phyloP scores from a whole-genome alignment of 2,797 vertebrate species.

The Selene dorsalis region DNA sequence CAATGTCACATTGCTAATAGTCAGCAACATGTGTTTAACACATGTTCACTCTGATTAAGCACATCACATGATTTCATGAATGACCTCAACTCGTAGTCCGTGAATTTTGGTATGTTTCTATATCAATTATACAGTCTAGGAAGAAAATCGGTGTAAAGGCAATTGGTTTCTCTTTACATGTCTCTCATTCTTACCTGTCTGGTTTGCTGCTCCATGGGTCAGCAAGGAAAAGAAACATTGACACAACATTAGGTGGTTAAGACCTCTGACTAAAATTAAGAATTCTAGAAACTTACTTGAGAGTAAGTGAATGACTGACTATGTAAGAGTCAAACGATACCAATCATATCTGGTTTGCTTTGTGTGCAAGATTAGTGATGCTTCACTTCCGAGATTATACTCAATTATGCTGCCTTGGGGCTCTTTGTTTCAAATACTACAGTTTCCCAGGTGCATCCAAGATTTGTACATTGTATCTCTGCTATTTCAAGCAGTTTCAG shows the following conservation, averaged over 20 bases:
- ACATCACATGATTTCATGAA: constrained; percentile 9
- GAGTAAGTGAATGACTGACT: constrained; percentile 45
- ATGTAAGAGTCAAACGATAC: constrained; percentile 64
- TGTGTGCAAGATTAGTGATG: constrained; percentile 67
- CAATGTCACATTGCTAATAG: not conserved
- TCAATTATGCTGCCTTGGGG: constrained; percentile 75
- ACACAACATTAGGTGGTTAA: constrained; percentile 85
- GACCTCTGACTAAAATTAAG: constrained; percentile 67
- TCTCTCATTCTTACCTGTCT: constrained; percentile 93
- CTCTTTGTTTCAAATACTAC: constrained; percentile 66
- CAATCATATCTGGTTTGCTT: constrained; percentile 64
- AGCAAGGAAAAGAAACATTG: constrained; percentile 87
- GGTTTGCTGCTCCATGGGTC: constrained; percentile 99
- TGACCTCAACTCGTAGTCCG: constrained; percentile 5
- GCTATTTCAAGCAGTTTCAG: constrained; percentile 70
- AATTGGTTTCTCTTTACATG: constrained; percentile 38
- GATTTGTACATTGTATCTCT: constrained; percentile 69
- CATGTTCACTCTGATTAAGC: not conserved
- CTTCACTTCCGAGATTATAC: constrained; percentile 66
- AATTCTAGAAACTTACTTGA: constrained; percentile 63
- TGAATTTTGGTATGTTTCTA: constrained; percentile 21
- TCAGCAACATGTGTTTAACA: not conserved
- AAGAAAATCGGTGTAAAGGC: constrained; percentile 17
- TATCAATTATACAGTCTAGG: constrained; percentile 12
- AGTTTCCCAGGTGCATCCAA: constrained; percentile 78